phyloP scores from a whole-genome alignment of 2,797 vertebrate species.

The Sebastes itinus region DNA sequence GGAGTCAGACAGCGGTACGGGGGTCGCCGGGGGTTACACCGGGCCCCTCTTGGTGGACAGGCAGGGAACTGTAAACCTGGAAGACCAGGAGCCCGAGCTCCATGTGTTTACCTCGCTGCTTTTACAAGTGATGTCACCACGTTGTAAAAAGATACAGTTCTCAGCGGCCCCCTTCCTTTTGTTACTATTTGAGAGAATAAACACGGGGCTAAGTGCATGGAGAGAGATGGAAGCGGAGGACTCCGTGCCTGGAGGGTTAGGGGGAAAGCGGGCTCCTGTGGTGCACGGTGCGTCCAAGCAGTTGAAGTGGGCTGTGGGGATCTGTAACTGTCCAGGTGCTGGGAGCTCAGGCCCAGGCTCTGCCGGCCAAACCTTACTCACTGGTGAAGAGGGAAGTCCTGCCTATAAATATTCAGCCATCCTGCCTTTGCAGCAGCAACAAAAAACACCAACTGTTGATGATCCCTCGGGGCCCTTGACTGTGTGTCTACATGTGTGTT shows the following conservation, averaged over 20 bases:
- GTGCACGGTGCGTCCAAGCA: slow-evolving; percentile 56
- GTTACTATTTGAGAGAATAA: slow-evolving; percentile 78
- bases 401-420: slow-evolving; percentile 68
- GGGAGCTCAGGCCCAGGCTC: slow-evolving; percentile 40
- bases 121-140: slow-evolving; percentile 82
- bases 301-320: slow-evolving; percentile 74
- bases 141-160: slow-evolving; percentile 80
- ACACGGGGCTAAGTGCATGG: slow-evolving; percentile 60
- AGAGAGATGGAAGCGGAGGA: slow-evolving; percentile 40
- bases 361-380: slow-evolving; percentile 43
- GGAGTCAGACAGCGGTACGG: slow-evolving; percentile 59
- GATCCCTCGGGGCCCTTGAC: slow-evolving; percentile 38
- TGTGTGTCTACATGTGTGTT: slow-evolving; percentile 26
- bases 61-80: slow-evolving; percentile 70
- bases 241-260: slow-evolving; percentile 22
- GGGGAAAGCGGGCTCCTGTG: slow-evolving; percentile 42
- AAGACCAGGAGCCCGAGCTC: slow-evolving; percentile 71
- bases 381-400: slow-evolving; percentile 57
- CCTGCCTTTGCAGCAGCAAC: slow-evolving; percentile 54
- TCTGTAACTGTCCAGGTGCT: slow-evolving; percentile 80
- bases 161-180: slow-evolving; percentile 68
- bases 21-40: slow-evolving; percentile 51
- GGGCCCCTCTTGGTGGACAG: slow-evolving; percentile 59
- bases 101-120: slow-evolving; percentile 70
- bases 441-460: slow-evolving; percentile 66